Percentiles rank a stretch among this genome's conserved stretches.
Evolutionary conservation across 2,888 invertebrate genomes (phyloP).

Genomic region (Leptinotarsa tumamoca): DNA sequence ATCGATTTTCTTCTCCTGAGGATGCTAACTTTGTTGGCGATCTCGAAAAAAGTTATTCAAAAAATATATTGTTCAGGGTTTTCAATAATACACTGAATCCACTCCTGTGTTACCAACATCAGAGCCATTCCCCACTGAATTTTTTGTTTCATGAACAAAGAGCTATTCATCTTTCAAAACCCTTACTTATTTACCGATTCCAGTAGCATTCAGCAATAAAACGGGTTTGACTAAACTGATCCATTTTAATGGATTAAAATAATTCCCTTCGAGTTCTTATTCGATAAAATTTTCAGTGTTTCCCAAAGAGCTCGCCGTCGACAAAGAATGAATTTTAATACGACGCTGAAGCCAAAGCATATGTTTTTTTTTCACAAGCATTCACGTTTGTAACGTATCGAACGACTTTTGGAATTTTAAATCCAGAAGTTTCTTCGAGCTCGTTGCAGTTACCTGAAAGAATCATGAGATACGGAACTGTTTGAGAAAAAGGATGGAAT

Average conservation of each 20-base stretch:
- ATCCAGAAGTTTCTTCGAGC: no score
- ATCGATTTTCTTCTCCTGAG: no score
- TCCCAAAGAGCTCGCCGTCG: neutral
- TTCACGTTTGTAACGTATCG: neutral
- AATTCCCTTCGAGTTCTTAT: neutral
- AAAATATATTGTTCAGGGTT: no score
- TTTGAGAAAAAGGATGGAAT: no score
- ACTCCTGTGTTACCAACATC: no score
- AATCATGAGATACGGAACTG: no score
- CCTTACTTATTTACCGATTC: neutral
- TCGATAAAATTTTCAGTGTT: conserved; percentile 7
- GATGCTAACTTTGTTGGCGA: no score
- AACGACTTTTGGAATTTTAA: neutral
- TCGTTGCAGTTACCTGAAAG: no score
- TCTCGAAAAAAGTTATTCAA: no score
- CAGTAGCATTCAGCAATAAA: neutral
- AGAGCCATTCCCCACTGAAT: no score
- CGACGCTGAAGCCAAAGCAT: neutral
- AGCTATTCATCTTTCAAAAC: neutral
- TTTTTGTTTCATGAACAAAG: no score
- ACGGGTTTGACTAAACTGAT: neutral
- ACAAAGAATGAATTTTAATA: conserved; percentile 10
- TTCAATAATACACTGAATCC: no score
- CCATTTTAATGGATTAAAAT: neutral
- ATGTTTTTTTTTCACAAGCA: neutral